Evolutionary conservation across 2,113 vertebrate species (phyloP), one percentile per base, ranked within the genome.

Genomic region (Notechis scutatus): DNA sequence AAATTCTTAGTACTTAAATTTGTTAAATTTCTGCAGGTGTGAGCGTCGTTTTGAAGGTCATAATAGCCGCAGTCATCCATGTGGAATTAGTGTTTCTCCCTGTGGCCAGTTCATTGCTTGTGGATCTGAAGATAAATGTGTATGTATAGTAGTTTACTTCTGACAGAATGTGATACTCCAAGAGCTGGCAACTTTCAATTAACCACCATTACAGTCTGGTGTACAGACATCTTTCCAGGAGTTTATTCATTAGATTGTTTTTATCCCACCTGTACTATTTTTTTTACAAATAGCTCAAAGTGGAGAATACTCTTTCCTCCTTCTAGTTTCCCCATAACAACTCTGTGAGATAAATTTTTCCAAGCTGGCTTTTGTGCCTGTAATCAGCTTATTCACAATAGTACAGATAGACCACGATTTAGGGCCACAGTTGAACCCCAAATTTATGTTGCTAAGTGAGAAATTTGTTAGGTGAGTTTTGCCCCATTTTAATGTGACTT

Each of bases 81-180:
- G 99, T 94, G 97, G 98, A 39, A 96, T 98, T 55, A 97, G 98
- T 34, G 81, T 99, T 55, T 98, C 98, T n/a, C 98, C 99, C 0
- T 99, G 99, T 45, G 98, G 99, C 1, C 96, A 94, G 0, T 98
- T 97, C 52, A 97, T 98, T 95, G 98, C 98, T 21, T 98, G 97
- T 55, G 99, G 99, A 45, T 99, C 98, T 0, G 98, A 99, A 94
- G 98, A 99, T 95, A 98, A 98, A 97, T 97, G 95, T 3, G 98
- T 99, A 96, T 95, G 97, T 97, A 93, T 34, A 4, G 42, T 50
- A 50, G 1, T 5, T 93, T 95, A 1, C 93, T 47, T 85, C 1
- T 93, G 7, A 11, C 34, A 54, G 90, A 26, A 2, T 23, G 7
- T 87, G 6, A 3, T 89, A 20, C 20, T 39, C 18, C 92, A 81